Base-by-base conservation (phyloP, 2,888 invertebrate genomes). In the Aphodius granarius region DNA sequence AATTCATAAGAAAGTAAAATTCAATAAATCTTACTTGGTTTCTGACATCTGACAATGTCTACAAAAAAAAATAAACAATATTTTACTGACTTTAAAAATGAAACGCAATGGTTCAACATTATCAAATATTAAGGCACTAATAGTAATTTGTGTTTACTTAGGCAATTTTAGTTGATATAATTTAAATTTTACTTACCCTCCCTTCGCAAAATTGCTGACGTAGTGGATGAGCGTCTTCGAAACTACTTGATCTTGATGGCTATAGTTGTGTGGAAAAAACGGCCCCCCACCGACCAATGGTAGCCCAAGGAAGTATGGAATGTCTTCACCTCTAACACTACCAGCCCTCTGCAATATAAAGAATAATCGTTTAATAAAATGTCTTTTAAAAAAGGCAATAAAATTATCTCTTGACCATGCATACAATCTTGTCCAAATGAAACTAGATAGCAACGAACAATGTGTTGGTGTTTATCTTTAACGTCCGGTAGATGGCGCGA, bases 271-370 rank as follows among this genome's bases (percentile, higher is more conserved):
- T n/a, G 91, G 91, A 84, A 91, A 91, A 81, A 90, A 90, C 80
- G 91, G 90, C 72, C 91, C 90, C 75, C 90, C 89, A 72, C 89
- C 89, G 5, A 93, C 90, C 75, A 96, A 86, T 62, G 96, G 96
- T 81, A 94, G 90, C 16, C 96, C 96, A 81, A 97, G 88, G 85
- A 95, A 92, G 88, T 94, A 96, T 73, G 95, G 94, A 82, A 96
- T 88, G 86, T 96, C 96, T 86, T 96, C 96, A 71, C 96, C 96
- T 81, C 94, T 92, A 73, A 95, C 95, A 73, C 95, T 95, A 19
- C 95, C 95, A 77, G 91, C 89, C 79, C 94, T 90, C 94, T 95
- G 87, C 15, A 87, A 86, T 79, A 80, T 78, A 84, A 75, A 79
- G n/a, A 43, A 43, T 43, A 43, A 43, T 43, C n/a, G n/a, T 9